Percentiles rank a stretch among this genome's conserved stretches.
Conservation (phyloP, 2,888 invertebrate genomes). For the Phanerotoma sp. region DNA sequence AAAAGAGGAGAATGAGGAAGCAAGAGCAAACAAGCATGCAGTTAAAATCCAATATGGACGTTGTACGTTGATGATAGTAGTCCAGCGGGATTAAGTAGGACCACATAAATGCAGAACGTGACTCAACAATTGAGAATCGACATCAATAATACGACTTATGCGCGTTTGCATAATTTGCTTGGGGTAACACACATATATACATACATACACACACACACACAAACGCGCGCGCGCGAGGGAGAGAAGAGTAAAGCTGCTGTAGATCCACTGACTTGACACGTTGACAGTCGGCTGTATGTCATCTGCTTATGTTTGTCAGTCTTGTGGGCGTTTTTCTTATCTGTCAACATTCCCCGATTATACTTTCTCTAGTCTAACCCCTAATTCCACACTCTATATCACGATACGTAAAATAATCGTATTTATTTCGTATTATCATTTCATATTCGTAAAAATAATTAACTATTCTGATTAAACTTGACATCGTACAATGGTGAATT, state of each 20-base stretch:
- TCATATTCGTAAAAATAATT: too few relatives aligned
- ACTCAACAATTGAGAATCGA: conserved; percentile 25
- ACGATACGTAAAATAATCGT: too few relatives aligned
- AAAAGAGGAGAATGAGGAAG: conserved; percentile 2
- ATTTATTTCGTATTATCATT: too few relatives aligned
- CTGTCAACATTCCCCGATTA: background rate
- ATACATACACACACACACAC: too few relatives aligned
- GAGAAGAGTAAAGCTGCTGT: background rate
- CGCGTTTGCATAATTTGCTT: conserved; percentile 24
- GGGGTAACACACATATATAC: too few relatives aligned
- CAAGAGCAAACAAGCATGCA: background rate
- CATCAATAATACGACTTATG: conserved; percentile 25
- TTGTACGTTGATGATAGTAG: conserved; percentile 22
- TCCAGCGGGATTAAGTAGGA: conserved; percentile 23
- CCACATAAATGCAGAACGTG: conserved; percentile 24
- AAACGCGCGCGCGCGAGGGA: background rate
- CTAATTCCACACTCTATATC: too few relatives aligned
- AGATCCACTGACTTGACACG: conserved; percentile 14
- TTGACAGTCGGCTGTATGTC: conserved; percentile 2
- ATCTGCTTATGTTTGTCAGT: background rate
- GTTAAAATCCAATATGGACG: background rate
- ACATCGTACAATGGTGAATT: too few relatives aligned
- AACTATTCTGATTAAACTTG: too few relatives aligned
- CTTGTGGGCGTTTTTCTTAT: conserved; percentile 7
- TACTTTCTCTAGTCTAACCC: too few relatives aligned